Conservation (phyloP, 2,888 invertebrate species). For the Chaetoderma sp. region DNA sequence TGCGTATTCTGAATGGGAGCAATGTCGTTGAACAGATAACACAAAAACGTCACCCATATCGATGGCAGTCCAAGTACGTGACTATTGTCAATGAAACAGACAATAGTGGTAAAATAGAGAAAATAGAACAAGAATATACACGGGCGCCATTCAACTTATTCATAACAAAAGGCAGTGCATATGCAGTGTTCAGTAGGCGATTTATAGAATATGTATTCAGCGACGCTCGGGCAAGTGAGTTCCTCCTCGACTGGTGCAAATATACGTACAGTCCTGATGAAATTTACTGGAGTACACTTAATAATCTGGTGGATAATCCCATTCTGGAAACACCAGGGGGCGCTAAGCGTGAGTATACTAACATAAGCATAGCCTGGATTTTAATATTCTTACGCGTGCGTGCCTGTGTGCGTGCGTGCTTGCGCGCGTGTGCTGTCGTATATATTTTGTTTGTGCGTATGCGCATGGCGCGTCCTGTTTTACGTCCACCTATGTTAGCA, state of each 20-base stretch:
- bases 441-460: no score
- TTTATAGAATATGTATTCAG: slow-evolving; percentile 50
- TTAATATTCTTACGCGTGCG: no score
- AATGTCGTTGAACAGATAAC: slow-evolving; percentile 33
- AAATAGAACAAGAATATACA: slow-evolving; percentile 29
- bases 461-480: no score
- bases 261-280: slow-evolving; percentile 59
- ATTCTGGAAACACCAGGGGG: slow-evolving; percentile 49
- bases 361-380: no score
- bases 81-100: not conserved
- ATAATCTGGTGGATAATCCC: slow-evolving; percentile 46
- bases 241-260: slow-evolving; percentile 49
- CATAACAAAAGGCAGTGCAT: slow-evolving; percentile 54
- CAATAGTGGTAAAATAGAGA: slow-evolving; percentile 27
- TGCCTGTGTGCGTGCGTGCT: no score
- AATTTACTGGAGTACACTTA: slow-evolving; percentile 57
- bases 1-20: slow-evolving; percentile 48
- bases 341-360: no score
- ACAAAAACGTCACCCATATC: not conserved
- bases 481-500: no score
- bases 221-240: slow-evolving; percentile 35
- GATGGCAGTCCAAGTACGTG: not conserved
- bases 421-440: no score
- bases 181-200: slow-evolving; percentile 46
- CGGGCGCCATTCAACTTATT: slow-evolving; percentile 42